These are phyloP conservation scores for Orthosia gothica DNA, from an alignment of 2,888 invertebrate species.

Conservation along the genomic window DNA sequence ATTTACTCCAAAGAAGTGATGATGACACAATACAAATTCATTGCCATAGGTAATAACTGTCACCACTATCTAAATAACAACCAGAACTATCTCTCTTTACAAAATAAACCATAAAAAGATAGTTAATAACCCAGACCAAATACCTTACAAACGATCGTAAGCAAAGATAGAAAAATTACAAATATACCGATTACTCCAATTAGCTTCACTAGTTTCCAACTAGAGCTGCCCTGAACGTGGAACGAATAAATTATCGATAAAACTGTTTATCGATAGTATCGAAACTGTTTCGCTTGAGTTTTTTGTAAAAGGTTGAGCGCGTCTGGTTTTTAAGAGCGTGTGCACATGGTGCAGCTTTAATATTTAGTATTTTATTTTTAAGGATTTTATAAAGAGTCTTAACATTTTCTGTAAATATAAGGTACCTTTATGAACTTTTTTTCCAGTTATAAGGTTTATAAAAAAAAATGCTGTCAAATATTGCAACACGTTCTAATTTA, in stretches of 20 bases:
- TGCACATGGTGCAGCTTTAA: constrained; percentile 13
- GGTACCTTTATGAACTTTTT: not conserved
- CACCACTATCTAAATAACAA: not conserved
- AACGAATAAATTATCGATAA: constrained; percentile 67
- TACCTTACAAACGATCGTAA: constrained; percentile 47
- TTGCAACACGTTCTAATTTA: not conserved
- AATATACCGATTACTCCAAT: constrained; percentile 64
- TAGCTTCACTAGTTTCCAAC: constrained; percentile 59
- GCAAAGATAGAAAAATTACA: constrained; percentile 62
- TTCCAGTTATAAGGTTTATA: not conserved
- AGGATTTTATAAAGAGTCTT: no score
- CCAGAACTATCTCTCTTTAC: constrained; percentile 8
- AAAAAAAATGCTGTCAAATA: not conserved
- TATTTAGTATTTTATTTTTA: no score
- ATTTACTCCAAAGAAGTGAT: not conserved
- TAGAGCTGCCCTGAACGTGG: constrained; percentile 58
- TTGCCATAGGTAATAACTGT: not conserved
- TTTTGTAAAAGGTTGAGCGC: constrained; percentile 64
- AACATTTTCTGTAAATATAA: no score
- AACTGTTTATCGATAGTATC: constrained; percentile 64
- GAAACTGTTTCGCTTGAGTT: constrained; percentile 56
- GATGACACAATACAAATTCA: not conserved
- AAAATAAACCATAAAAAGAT: constrained; percentile 35
- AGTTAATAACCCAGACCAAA: constrained; percentile 42
- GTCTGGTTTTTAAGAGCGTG: constrained; percentile 49